Percentiles rank a stretch among this genome's conserved stretches.
Conservation (phyloP, 2,797 vertebrate genomes). For the Dendrocincla fuliginosa region DNA sequence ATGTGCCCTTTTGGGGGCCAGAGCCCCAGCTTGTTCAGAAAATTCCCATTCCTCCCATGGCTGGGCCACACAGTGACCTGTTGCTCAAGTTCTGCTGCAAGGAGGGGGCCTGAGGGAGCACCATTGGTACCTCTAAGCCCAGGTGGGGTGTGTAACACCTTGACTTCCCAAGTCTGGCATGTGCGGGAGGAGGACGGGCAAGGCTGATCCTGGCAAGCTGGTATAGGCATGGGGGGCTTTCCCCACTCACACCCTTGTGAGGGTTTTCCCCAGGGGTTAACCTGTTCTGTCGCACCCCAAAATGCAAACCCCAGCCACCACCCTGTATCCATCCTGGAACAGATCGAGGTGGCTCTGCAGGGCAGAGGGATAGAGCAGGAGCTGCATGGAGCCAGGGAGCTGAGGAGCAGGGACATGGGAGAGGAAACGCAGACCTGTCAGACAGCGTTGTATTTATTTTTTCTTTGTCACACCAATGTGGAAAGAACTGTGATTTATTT, state of each 20-base stretch:
- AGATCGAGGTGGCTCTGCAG: rapidly evolving
- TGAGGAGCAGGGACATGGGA: not conserved
- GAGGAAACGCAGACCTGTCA: not conserved
- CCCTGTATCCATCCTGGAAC: rapidly evolving
- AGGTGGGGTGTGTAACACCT: not conserved
- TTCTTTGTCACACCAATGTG: constrained; percentile 50
- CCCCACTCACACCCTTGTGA: not conserved
- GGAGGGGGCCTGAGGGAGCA: not conserved
- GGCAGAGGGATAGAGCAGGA: not conserved
- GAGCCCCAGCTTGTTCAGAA: rapidly evolving
- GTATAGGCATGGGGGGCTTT: not conserved
- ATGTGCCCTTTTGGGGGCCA: rapidly evolving
- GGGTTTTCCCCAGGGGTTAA: not conserved
- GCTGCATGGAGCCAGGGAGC: not conserved
- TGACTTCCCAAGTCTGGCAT: rapidly evolving
- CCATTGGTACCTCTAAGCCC: rapidly evolving
- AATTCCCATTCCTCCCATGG: rapidly evolving
- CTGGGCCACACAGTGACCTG: rapidly evolving
- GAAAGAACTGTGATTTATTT: constrained; percentile 79
- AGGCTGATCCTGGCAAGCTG: not conserved
- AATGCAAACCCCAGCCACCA: rapidly evolving
- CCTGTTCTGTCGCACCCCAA: not conserved
- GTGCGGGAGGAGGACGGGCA: rapidly evolving
- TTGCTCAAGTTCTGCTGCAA: rapidly evolving
- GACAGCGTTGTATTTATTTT: not conserved